Conservation (phyloP, 2,888 invertebrate species). For the Ceriagrion tenellum region DNA sequence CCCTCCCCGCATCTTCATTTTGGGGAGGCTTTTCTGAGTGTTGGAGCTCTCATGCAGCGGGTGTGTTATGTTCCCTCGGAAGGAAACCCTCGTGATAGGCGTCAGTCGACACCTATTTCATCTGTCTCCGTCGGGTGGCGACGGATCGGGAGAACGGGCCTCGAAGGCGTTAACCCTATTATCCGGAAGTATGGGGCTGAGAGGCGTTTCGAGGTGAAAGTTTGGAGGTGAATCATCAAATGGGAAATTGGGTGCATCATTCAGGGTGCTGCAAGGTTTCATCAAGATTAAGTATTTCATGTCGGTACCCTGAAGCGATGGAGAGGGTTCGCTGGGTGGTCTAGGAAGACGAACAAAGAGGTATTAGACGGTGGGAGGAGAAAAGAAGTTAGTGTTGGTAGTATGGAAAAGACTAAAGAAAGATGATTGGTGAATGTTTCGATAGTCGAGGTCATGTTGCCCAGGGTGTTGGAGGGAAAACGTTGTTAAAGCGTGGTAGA, state of each 20-base stretch:
- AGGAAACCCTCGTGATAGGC: neutral
- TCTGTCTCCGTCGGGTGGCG: neutral
- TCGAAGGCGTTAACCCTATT: neutral
- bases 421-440: too few species aligned
- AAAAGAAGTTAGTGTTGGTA: too few species aligned
- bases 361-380: too few species aligned
- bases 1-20: neutral
- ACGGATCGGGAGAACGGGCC: neutral
- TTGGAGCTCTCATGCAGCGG: neutral
- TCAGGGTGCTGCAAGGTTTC: too few species aligned
- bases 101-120: neutral
- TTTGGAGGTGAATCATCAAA: neutral
- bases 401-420: too few species aligned
- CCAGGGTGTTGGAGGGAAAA: too few species aligned
- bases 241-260: neutral
- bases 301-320: too few species aligned
- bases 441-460: too few species aligned
- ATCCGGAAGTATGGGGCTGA: neutral
- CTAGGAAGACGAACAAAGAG: too few species aligned
- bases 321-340: too few species aligned
- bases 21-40: neutral
- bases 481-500: too few species aligned
- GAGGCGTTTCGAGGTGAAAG: neutral
- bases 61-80: neutral
- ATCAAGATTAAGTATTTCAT: too few species aligned